Percentiles rank a stretch among this genome's conserved stretches.
These are phyloP conservation scores for Phaenicophaeus curvirostris DNA, from an alignment of 2,797 vertebrate species.

Conservation along the genomic window DNA sequence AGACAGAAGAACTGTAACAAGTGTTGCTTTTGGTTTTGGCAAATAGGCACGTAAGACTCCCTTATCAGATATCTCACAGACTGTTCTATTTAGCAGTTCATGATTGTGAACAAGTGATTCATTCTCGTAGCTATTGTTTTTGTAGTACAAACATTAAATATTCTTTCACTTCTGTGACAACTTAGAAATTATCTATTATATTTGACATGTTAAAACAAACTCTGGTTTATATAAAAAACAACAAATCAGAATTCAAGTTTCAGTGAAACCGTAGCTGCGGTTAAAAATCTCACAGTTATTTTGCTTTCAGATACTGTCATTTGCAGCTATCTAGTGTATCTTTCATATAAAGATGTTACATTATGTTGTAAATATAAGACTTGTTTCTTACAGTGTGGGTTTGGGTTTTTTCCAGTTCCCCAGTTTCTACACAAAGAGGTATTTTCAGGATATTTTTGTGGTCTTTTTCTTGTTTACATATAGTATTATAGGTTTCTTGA, in stretches of 20 bases:
- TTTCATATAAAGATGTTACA: neutral
- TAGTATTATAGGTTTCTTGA: neutral
- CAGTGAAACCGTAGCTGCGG: neutral
- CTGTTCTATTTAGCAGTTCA: constrained; percentile 50
- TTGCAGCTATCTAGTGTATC: neutral
- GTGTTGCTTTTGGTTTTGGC: constrained; percentile 55
- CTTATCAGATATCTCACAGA: constrained; percentile 57
- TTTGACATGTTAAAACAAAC: constrained; percentile 37
- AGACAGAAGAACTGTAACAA: constrained; percentile 19
- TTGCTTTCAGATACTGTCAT: neutral
- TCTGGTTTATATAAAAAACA: neutral
- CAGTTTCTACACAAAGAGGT: neutral
- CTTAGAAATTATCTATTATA: constrained; percentile 38
- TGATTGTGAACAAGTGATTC: constrained; percentile 44
- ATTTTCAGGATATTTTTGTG: neutral
- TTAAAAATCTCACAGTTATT: neutral
- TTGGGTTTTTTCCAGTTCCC: neutral
- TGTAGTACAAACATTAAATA: constrained; percentile 41
- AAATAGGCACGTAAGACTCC: constrained; percentile 43
- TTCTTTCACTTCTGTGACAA: constrained; percentile 32
- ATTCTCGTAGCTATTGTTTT: constrained; percentile 55
- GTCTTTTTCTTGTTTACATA: neutral
- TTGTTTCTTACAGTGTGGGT: neutral
- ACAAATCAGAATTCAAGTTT: neutral
- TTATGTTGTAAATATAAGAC: neutral